Evolutionary conservation across 2,113 vertebrate genomes (phyloP).

Genomic region (Alosa alosa): DNA sequence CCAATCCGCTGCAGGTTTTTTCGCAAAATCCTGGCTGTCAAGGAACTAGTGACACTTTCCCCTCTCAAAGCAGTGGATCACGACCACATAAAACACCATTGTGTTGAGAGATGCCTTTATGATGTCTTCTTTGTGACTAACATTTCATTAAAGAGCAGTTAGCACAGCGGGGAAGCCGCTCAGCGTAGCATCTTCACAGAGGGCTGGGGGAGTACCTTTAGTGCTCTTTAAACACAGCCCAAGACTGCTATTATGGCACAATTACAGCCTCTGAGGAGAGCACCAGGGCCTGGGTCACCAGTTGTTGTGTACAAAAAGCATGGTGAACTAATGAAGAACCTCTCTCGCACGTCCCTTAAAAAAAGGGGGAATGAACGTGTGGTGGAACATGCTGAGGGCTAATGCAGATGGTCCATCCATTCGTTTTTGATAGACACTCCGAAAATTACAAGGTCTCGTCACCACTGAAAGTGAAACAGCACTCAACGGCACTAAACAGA

Average conservation of each 20-base stretch:
- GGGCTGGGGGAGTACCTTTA: not conserved
- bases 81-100: not conserved
- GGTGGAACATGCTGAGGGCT: conserved; percentile 45
- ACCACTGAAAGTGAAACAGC: conserved; percentile 54
- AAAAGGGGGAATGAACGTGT: conserved; percentile 28
- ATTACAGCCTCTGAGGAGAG: conserved; percentile 6
- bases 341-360: not conserved
- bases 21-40: not conserved
- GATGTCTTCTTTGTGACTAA: conserved; percentile 10
- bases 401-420: conserved; percentile 39
- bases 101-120: conserved; percentile 10
- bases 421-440: conserved; percentile 48
- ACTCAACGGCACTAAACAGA: conserved; percentile 54
- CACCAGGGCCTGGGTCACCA: conserved; percentile 20
- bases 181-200: conserved; percentile 2
- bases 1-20: not conserved
- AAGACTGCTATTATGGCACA: conserved; percentile 13
- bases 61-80: conserved; percentile 5
- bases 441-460: conserved; percentile 56
- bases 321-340: conserved; percentile 32
- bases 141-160: conserved; percentile 10
- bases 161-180: conserved; percentile 1
- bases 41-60: conserved; percentile 14
- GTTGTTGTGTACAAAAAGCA: conserved; percentile 35
- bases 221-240: not conserved